Percentiles rank a stretch among this genome's conserved stretches.
phyloP scores from a whole-genome alignment of 2,888 invertebrate genomes.

The Acrobasis repandana region DNA sequence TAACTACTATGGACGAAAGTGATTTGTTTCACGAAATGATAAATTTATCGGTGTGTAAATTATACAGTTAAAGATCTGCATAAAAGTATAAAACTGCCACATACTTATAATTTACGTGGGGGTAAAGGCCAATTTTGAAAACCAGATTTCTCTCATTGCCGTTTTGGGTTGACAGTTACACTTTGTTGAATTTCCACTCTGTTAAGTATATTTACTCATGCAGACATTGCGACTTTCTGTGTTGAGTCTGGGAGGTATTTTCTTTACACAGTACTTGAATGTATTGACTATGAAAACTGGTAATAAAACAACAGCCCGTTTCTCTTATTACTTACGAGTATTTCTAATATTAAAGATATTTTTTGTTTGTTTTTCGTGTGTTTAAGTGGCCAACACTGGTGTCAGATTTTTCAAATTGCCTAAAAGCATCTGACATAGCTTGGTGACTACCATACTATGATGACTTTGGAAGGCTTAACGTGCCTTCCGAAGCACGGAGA shows the following conservation, averaged over 20 bases:
- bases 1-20: conserved; percentile 16
- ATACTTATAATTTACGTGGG: conserved; percentile 37
- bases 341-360: too few relatives aligned
- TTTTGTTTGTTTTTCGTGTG: too few relatives aligned
- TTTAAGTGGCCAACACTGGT: too few relatives aligned
- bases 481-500: too few relatives aligned
- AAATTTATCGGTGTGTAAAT: conserved; percentile 26
- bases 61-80: conserved; percentile 24
- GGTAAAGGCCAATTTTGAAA: conserved; percentile 49
- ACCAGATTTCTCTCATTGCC: conserved; percentile 58
- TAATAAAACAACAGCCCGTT: too few relatives aligned
- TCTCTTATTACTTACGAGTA: too few relatives aligned
- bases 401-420: too few relatives aligned
- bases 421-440: too few relatives aligned
- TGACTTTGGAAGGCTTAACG: too few relatives aligned
- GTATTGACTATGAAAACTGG: neutral
- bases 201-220: conserved; percentile 40
- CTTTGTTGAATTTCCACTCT: conserved; percentile 38
- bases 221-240: neutral
- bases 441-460: too few relatives aligned
- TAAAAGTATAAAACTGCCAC: conserved; percentile 31
- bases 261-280: neutral
- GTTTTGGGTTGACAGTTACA: conserved; percentile 47
- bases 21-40: conserved; percentile 21
- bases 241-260: neutral